These are phyloP conservation scores for Haliaeetus leucogaster DNA, from an alignment of 2,113 vertebrate genomes.

Conservation along the genomic window DNA sequence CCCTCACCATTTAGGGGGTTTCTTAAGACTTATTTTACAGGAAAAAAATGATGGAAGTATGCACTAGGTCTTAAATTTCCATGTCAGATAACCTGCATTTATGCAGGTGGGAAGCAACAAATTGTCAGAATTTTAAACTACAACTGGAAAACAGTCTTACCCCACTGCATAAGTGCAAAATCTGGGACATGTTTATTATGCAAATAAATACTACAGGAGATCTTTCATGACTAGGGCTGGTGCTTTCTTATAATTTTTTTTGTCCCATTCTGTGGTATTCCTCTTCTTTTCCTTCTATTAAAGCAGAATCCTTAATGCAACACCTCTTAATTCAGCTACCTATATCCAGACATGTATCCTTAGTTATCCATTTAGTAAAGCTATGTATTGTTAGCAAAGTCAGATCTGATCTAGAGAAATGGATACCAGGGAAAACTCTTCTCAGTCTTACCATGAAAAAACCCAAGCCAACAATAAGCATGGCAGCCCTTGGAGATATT, in stretches of 20 bases:
- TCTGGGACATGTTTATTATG: not conserved
- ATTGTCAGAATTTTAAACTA: not conserved
- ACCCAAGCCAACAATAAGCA: not conserved
- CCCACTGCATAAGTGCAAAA: rapidly evolving
- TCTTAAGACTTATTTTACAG: not conserved
- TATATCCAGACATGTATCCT: not conserved
- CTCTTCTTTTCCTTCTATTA: not conserved
- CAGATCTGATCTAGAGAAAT: not conserved
- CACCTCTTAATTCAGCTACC: not conserved
- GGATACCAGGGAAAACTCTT: not conserved
- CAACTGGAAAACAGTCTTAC: rapidly evolving
- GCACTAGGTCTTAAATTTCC: not conserved
- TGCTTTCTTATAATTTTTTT: not conserved
- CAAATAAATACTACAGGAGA: not conserved
- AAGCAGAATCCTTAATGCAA: not conserved
- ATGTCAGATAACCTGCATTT: not conserved
- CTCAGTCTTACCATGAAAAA: not conserved
- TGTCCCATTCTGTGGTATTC: not conserved
- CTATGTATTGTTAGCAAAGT: not conserved
- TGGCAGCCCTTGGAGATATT: not conserved
- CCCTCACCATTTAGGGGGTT: not conserved
- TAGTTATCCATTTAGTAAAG: not conserved
- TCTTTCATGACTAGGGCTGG: not conserved
- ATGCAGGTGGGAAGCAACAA: not conserved
- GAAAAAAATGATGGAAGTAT: too few relatives aligned